Base-by-base conservation (phyloP, 2,113 vertebrate genomes). In the Onychostoma macrolepis region DNA sequence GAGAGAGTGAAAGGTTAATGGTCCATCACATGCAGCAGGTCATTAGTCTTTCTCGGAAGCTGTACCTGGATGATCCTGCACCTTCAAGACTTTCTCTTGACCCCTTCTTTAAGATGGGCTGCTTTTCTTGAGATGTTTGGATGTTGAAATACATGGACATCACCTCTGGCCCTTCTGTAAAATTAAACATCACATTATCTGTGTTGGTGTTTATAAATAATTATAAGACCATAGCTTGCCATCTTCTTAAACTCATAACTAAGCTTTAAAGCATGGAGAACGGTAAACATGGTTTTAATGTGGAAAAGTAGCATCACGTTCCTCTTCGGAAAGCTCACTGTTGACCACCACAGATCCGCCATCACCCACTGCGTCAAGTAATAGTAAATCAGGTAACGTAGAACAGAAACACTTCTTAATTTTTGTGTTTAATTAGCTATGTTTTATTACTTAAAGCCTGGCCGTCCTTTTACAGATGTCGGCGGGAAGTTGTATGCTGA, bases 241-340 rank as follows among this genome's bases (percentile, higher is more conserved):
- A 85, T 83, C n/a, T 50, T 88, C 50, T 88, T 82, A 86, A 88
- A 88, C 53, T 71, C 72, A 56, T 24, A 56, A 56, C 53, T 56
- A 21, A 56, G 50, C 50, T 19, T 53, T 6, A 7, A 53, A 53
- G 21, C 19, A 58, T 24, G 6, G 56, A 58, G 21, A 58, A 1
- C 56, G 24, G 56, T 24, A 24, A 53, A 50, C 13, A 48, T 48
- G 43, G 6, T n/a, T 48, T 15, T 15, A 1, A 3, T 26, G 78
- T 48, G 67, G 78, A 81, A 11, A 88, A 48, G 50, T 65, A 4
- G 6, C 21, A 43, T 80, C 45, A 30, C 5, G 12, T 67, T 84
- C 65, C 15, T 86, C 87, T 63, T 88, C 76, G 76, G 65, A 88
- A 36, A 76, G 19, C 61, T 83, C 84, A 56, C 38, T n/a, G 72